Evolutionary conservation across 1,140 invertebrate genomes (phyloP), one percentile per base, ranked within the genome.

Genomic region (Drosophila ambigua): DNA sequence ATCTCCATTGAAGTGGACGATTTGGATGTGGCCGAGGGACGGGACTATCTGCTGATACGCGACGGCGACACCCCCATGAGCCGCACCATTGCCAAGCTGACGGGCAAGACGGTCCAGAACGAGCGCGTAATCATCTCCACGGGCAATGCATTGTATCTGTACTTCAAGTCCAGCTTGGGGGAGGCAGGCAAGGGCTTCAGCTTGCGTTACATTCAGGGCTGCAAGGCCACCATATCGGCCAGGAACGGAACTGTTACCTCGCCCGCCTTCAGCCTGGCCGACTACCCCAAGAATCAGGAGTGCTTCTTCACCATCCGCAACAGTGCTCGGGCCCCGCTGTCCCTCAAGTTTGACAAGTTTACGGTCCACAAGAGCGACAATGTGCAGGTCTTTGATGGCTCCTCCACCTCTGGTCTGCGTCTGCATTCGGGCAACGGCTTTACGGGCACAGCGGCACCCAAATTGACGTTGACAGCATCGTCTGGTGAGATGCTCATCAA

Each of bases 221-320:
- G 96, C 88, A 95, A 94, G 92, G 96, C 96, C 1, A 97, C 96
- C 2, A 95, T 98, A 39, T 94, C 95, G 20, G 95, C 96, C 2
- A 93, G 93, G 4, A 97, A 97, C 91, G 97, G 97, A 24, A 97
- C 96, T 2, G 93, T 98, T 2, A 95, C 95, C 5, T 98, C 97
- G 3, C 98, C 98, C 2, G 97, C 97, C 5, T 98, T 95, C 77
- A 95, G 96, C 4, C 92, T 98, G 8, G 94, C 94, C 31, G 94
- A 96, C 62, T 98, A 98, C 91, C 97, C 98, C 0, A 97, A 96
- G 81, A 98, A 98, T 91, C 97, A 98, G 90, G 97, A 98, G 90
- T 98, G 97, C 90, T 93, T 96, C 46, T 98, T 97, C 78, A 95
- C 95, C 89, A 95, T 98, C n/a, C 95, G 95, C 71, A 97, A 97